Percentiles rank a stretch among this genome's conserved stretches.
Conservation (phyloP, 2,797 vertebrate species). For the Labroides dimidiatus region DNA sequence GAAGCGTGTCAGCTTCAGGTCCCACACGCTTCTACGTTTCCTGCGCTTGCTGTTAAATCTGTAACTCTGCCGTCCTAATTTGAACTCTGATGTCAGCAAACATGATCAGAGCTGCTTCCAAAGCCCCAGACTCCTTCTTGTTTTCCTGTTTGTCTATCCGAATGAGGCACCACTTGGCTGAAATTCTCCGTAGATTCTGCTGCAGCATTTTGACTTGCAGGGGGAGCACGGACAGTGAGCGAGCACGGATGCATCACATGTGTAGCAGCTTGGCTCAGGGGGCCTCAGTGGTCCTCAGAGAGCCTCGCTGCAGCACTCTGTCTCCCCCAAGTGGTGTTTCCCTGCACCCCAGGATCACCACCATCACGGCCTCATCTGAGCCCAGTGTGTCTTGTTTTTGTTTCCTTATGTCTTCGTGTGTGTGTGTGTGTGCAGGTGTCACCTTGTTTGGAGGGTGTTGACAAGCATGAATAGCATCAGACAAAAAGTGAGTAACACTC, state of each 20-base stretch:
- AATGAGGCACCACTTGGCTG: slow-evolving; percentile 18
- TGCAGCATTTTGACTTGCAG: slow-evolving; percentile 43
- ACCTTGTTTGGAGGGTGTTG: slow-evolving; percentile 28
- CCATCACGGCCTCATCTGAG: slow-evolving; percentile 1
- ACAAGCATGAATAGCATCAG: slow-evolving; percentile 35
- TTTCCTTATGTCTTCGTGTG: slow-evolving; percentile 27
- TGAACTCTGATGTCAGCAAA: slow-evolving; percentile 21
- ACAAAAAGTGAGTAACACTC: slow-evolving; percentile 35
- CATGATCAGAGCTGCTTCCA: slow-evolving; percentile 22
- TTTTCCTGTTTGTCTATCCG: slow-evolving; percentile 28
- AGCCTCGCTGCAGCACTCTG: slow-evolving; percentile 69
- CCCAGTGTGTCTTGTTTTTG: neutral
- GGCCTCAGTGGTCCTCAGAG: slow-evolving; percentile 56
- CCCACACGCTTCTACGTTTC: slow-evolving; percentile 4
- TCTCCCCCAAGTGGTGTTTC: slow-evolving; percentile 78
- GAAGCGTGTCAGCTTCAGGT: neutral
- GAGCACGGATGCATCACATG: slow-evolving; percentile 35
- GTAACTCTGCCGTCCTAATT: slow-evolving; percentile 8
- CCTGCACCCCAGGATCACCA: slow-evolving; percentile 30
- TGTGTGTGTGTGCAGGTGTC: slow-evolving; percentile 8
- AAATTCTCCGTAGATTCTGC: slow-evolving; percentile 26
- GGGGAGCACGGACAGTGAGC: too few species aligned
- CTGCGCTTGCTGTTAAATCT: neutral
- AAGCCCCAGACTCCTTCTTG: neutral
- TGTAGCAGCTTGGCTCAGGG: slow-evolving; percentile 30